These are phyloP conservation scores for Catostomus latipinnis DNA, from an alignment of 2,797 vertebrate species.

Conservation along the genomic window DNA sequence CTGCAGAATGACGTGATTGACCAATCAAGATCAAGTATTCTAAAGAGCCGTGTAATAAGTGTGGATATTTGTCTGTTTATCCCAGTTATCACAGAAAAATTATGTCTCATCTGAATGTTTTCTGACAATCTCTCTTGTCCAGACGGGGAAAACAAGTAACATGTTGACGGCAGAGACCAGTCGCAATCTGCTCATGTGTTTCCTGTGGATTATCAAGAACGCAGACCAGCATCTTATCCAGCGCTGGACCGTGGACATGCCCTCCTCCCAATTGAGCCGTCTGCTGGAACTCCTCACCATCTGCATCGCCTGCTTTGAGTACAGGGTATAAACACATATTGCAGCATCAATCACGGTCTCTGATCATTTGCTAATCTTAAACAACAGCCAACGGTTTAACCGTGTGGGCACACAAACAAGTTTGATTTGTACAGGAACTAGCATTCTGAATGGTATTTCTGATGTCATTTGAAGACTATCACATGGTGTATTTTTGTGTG, in stretches of 20 bases:
- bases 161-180: slow-evolving; percentile 90
- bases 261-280: slow-evolving; percentile 88
- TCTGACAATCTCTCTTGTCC: slow-evolving; percentile 6
- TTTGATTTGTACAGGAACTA: background rate
- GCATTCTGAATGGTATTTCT: slow-evolving; percentile 22
- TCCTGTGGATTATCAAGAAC: slow-evolving; percentile 99
- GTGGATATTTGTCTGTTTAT: background rate
- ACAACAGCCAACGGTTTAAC: background rate
- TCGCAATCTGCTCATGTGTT: slow-evolving; percentile 93
- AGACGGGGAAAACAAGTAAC: slow-evolving; percentile 77
- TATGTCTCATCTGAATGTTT: background rate
- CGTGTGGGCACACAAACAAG: background rate
- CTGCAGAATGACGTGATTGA: background rate
- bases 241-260: slow-evolving; percentile 92
- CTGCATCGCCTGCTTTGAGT: slow-evolving; percentile 95
- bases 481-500: slow-evolving; percentile 38
- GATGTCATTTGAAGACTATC: slow-evolving; percentile 9
- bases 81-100: background rate
- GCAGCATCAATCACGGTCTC: background rate
- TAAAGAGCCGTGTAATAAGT: background rate
- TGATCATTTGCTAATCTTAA: background rate
- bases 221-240: slow-evolving; percentile 88
- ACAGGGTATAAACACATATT: slow-evolving; percentile 80
- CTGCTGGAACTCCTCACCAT: slow-evolving; percentile 95
- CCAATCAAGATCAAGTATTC: background rate